Evolutionary conservation across 2,113 vertebrate genomes (phyloP).

Genomic region (Ploceus nigricollis): DNA sequence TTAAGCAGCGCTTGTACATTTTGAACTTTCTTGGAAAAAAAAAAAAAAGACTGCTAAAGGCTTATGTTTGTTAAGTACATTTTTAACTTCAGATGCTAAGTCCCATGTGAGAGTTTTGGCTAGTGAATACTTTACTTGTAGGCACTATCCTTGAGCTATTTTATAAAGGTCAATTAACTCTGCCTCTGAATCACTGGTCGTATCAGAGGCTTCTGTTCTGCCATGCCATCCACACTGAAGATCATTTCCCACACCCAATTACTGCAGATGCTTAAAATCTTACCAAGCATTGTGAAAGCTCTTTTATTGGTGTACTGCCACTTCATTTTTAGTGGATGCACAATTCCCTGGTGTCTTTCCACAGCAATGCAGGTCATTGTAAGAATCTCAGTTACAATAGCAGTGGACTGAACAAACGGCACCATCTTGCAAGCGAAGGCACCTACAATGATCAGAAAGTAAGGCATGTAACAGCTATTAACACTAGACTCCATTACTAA

Average conservation of each 20-base stretch:
- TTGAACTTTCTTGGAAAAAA: not conserved
- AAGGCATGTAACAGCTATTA: not conserved
- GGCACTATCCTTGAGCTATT: not conserved
- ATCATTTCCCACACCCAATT: not conserved
- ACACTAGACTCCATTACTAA: not conserved
- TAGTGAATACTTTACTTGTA: not conserved
- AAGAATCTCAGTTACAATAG: constrained; percentile 78
- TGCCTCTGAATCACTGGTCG: not conserved
- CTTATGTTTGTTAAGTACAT: not conserved
- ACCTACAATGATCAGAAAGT: constrained; percentile 55
- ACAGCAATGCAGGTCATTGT: constrained; percentile 81
- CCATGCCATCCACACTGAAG: not conserved
- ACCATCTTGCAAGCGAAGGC: constrained; percentile 80
- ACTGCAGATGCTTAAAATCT: not conserved
- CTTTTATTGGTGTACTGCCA: constrained; percentile 76
- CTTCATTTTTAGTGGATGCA: constrained; percentile 78
- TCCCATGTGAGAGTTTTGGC: not conserved
- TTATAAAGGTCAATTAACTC: not conserved
- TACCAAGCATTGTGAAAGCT: constrained; percentile 76
- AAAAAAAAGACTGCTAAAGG: not conserved
- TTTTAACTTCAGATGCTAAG: not conserved
- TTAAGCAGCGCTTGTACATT: not conserved
- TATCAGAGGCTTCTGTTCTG: not conserved
- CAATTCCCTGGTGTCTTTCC: constrained; percentile 80
- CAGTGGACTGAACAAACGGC: constrained; percentile 76